Evolutionary conservation across 2,888 invertebrate genomes (phyloP), one percentile per base, ranked within the genome.

Genomic region (Gnatocerus cornutus): DNA sequence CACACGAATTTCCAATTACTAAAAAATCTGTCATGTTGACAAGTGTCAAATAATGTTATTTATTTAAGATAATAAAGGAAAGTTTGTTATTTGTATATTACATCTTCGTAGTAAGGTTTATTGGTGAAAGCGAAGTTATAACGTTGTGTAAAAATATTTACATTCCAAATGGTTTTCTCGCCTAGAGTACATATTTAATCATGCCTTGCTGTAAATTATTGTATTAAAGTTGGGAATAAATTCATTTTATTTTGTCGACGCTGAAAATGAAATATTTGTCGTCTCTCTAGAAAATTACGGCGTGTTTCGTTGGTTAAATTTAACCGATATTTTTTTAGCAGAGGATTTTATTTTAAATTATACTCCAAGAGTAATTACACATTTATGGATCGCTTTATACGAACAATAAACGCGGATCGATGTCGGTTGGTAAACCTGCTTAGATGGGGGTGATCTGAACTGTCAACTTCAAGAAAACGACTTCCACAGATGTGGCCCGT

Each of bases 151-250:
- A 73, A 71, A 73, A 74, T 74, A 74, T 74, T 74, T 74, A 73
- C 73, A 74, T 73, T 74, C 62, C 65, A 71, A 74, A 74, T 74
- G 71, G 70, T 69, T 70, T 68, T 70, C 65, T 68, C 71, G 71
- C 70, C 69, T 70, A 71, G 68, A 71, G 71, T 69, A 74, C 73
- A 71, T 71, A 73, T 74, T 74, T 74, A 74, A 74, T 74, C 72
- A 68, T 64, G 71, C 66, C 72, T 71, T 62, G 69, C 69, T 72
- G 67, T 71, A 71, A 73, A 73, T 73, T 71, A 73, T 73, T 71
- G 71, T 71, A 71, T 73, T 73, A 73, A 72, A 71, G 46, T 68
- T 68, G 69, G 65, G 68, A 72, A 73, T 73, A 68, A 73, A 71
- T 71, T 71, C 62, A 63, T 69, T 71, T 71, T 69, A 73, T 69